Percentiles rank a stretch among this genome's conserved stretches.
These are phyloP conservation scores for Anoplius nigerrimus DNA, from an alignment of 2,888 invertebrate species.

Conservation along the genomic window DNA sequence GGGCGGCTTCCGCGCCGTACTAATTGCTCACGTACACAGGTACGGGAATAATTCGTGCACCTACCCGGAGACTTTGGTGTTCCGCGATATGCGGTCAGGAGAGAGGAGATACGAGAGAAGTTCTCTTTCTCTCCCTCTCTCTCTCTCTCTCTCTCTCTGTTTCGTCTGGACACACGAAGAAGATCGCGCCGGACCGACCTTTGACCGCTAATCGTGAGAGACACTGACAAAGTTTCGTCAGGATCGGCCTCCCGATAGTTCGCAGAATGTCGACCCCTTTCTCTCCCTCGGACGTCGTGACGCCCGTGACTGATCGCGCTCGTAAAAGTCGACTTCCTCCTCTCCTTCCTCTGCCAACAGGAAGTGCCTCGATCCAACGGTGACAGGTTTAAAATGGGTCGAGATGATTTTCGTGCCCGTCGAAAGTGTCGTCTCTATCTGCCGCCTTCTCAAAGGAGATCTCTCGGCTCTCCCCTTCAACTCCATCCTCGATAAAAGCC, in stretches of 20 bases:
- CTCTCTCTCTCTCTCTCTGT: conserved; percentile 24
- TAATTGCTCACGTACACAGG: conserved; percentile 67
- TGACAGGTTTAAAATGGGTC: not conserved
- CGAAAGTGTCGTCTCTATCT: no score
- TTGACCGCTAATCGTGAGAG: conserved; percentile 52
- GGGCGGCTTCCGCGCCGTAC: conserved; percentile 69
- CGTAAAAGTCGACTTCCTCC: conserved; percentile 47
- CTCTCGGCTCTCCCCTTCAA: no score
- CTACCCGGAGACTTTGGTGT: conserved; percentile 21
- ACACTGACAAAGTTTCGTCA: conserved; percentile 53
- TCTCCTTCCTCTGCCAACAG: conserved; percentile 2
- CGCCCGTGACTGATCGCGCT: conserved; percentile 48
- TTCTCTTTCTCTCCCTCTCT: no score
- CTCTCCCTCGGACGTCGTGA: conserved; percentile 36
- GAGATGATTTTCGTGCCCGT: not conserved
- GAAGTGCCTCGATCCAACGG: not conserved
- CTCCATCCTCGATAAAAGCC: no score
- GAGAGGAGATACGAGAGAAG: conserved; percentile 41
- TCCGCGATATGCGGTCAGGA: conserved; percentile 4
- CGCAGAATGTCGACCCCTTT: conserved; percentile 26
- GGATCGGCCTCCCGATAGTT: conserved; percentile 29
- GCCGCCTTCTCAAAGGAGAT: no score
- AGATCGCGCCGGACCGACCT: conserved; percentile 48
- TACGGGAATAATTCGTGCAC: conserved; percentile 60
- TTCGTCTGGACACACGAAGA: conserved; percentile 6